A percentile compares a stretch with the other conserved stretches of the same genome.
Conservation (phyloP, 2,888 invertebrate genomes). For the Plebejus argus region DNA sequence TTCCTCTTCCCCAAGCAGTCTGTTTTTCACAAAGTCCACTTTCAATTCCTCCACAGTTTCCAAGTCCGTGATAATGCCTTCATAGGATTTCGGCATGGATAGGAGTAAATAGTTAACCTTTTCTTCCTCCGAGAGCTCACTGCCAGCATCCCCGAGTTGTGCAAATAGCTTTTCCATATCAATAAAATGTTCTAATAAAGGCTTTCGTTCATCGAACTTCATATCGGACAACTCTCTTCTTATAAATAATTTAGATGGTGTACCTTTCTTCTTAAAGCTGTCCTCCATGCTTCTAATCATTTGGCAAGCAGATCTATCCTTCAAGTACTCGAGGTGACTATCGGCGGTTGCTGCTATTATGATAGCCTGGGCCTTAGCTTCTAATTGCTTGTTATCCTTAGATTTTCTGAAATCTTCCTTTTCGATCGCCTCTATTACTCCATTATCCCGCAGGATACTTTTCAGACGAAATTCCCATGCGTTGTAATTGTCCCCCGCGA, state of each 20-base stretch:
- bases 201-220: background rate
- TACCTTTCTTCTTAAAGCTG: background rate
- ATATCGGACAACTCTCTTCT: background rate
- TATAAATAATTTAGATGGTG: background rate
- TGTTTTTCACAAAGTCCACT: background rate
- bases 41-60: background rate
- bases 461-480: slow-evolving; percentile 19
- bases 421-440: slow-evolving; percentile 2
- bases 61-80: background rate
- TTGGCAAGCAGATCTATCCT: background rate
- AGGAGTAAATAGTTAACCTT: background rate
- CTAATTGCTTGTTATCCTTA: background rate
- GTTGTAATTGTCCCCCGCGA: background rate
- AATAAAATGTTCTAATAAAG: background rate
- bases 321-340: background rate
- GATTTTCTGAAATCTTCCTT: background rate
- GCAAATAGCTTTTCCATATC: background rate
- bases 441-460: slow-evolving; percentile 24
- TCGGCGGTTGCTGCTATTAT: slow-evolving; percentile 2
- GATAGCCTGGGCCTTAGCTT: background rate
- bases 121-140: background rate
- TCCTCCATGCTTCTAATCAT: background rate
- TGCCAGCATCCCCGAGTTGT: background rate
- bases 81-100: background rate
- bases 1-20: background rate